Conservation (phyloP, 2,797 vertebrate genomes). For the Cottoperca gobio region DNA sequence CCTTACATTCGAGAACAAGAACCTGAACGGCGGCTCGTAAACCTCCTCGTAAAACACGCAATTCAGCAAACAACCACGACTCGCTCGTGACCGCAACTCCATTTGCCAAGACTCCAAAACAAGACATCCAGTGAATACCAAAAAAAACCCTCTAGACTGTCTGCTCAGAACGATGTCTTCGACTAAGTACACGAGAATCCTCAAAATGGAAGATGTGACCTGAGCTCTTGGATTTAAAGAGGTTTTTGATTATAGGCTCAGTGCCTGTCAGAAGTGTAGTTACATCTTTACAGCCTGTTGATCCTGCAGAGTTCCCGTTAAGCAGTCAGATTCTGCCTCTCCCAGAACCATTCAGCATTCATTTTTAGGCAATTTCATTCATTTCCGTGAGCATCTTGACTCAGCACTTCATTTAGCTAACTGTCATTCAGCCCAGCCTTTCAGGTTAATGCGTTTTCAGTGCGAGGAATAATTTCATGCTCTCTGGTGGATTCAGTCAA, state of each 20-base stretch:
- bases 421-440: slow-evolving; percentile 58
- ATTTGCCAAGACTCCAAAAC: slow-evolving; percentile 41
- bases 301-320: slow-evolving; percentile 32
- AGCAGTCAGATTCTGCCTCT: slow-evolving; percentile 13
- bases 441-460: slow-evolving; percentile 73
- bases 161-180: neutral
- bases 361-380: slow-evolving; percentile 51
- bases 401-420: slow-evolving; percentile 54
- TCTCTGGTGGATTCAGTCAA: slow-evolving; percentile 67
- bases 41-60: slow-evolving; percentile 45
- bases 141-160: slow-evolving; percentile 9
- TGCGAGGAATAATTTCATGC: slow-evolving; percentile 58
- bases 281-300: slow-evolving; percentile 38
- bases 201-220: slow-evolving; percentile 9
- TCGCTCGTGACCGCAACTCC: slow-evolving; percentile 24
- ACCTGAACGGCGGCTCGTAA: slow-evolving; percentile 45
- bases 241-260: neutral
- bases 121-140: slow-evolving; percentile 43
- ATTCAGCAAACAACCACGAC: slow-evolving; percentile 44
- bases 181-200: neutral
- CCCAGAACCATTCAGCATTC: slow-evolving; percentile 15
- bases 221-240: neutral
- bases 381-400: slow-evolving; percentile 59
- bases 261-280: neutral
- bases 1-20: slow-evolving; percentile 9